Conservation (phyloP, 1,140 invertebrate species). For the Dufourea novaeangliae region DNA sequence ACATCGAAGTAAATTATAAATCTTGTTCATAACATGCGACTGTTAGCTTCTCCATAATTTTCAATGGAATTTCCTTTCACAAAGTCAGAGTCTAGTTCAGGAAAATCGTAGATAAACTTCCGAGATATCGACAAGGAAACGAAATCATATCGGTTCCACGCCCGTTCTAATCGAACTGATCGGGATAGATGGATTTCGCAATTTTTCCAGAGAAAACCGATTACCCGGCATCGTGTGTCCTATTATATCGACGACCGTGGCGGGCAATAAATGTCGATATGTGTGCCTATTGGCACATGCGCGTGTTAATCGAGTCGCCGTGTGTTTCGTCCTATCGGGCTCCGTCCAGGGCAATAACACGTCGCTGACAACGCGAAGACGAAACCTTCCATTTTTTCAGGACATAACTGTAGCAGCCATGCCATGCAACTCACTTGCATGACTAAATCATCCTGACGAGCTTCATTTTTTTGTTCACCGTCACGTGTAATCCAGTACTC, state of each 20-base stretch:
- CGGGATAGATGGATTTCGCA: constrained; percentile 7
- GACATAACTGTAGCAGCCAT: background rate
- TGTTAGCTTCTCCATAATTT: background rate
- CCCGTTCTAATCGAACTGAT: background rate
- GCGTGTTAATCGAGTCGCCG: constrained; percentile 54
- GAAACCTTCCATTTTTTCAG: constrained; percentile 2
- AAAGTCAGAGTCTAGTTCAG: background rate
- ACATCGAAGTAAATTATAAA: background rate
- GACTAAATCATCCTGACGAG: background rate
- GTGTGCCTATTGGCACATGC: constrained; percentile 42
- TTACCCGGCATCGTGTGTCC: constrained; percentile 23
- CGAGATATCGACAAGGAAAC: too few relatives aligned
- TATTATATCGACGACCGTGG: constrained; percentile 40
- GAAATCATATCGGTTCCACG: background rate
- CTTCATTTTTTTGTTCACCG: background rate
- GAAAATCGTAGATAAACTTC: background rate
- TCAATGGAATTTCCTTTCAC: background rate
- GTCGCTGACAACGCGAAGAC: constrained; percentile 21
- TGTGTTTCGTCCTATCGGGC: constrained; percentile 33
- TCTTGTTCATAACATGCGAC: too few relatives aligned
- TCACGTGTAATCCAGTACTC: background rate
- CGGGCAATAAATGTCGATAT: constrained; percentile 50
- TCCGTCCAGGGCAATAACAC: constrained; percentile 14
- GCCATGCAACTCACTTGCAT: background rate
- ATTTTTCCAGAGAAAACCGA: constrained; percentile 35